Conservation (phyloP, 2,113 vertebrate genomes). For the Mesoclemmys tuberculata region DNA sequence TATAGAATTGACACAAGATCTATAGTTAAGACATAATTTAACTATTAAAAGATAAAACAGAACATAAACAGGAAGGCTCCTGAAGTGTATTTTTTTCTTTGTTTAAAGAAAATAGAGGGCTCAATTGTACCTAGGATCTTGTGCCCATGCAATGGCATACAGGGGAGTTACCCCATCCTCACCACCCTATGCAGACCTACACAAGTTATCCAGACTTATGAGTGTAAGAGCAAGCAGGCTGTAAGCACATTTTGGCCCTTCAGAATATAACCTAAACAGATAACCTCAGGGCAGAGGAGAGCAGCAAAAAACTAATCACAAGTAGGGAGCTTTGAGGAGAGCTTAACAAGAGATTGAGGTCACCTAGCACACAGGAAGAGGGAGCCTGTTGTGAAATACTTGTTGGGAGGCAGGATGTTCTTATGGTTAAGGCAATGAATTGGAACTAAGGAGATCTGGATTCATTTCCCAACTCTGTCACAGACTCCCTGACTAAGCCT, state of each 20-base stretch:
- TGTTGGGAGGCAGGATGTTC: fast-evolving
- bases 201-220: not conserved
- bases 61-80: not conserved
- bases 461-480: not conserved
- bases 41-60: slow-evolving; percentile 31
- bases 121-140: not conserved
- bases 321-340: not conserved
- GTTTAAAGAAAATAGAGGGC: not conserved
- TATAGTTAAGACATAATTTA: slow-evolving; percentile 6
- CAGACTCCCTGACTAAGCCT: not conserved
- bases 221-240: not conserved
- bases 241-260: not conserved
- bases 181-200: not conserved
- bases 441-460: not conserved
- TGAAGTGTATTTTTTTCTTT: slow-evolving; percentile 16
- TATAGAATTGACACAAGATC: not conserved
- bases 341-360: not conserved
- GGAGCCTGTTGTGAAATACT: fast-evolving
- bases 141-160: not conserved
- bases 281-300: not conserved
- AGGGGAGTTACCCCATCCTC: too few relatives aligned
- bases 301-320: not conserved
- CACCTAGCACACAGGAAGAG: fast-evolving
- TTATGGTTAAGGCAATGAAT: not conserved
- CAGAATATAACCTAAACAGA: not conserved